phyloP scores from a whole-genome alignment of 2,113 vertebrate species.

The Acanthisitta chloris region DNA sequence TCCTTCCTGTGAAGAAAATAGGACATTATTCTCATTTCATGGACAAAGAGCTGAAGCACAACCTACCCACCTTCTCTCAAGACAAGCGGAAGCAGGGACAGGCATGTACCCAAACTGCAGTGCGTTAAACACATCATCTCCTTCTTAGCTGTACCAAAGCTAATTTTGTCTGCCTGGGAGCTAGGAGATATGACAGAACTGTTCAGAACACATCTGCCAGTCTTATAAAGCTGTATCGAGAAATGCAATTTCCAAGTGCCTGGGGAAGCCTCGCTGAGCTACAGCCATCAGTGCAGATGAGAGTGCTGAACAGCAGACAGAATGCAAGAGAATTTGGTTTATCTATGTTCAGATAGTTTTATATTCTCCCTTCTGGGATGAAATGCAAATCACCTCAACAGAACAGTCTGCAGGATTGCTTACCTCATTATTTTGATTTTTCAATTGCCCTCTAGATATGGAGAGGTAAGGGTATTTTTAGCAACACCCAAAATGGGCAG shows the following conservation, averaged over 20 bases:
- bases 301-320: background rate
- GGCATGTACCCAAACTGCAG: conserved; percentile 10
- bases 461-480: conserved; percentile 51
- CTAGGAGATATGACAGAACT: background rate
- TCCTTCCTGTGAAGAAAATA: background rate
- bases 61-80: background rate
- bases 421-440: conserved; percentile 53
- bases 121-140: background rate
- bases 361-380: background rate
- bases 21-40: background rate
- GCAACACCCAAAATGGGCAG: conserved; percentile 4
- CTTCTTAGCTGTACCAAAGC: conserved; percentile 5
- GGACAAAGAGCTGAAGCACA: background rate
- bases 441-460: conserved; percentile 45
- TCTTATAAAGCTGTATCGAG: background rate
- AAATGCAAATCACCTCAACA: background rate
- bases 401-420: background rate
- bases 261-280: conserved; percentile 5
- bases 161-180: conserved; percentile 29
- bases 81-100: conserved; percentile 7
- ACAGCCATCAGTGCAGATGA: background rate
- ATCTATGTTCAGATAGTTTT: background rate
- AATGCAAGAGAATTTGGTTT: background rate
- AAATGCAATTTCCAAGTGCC: conserved; percentile 27
- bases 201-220: conserved; percentile 30